A percentile compares a stretch with the other conserved stretches of the same genome.
These are phyloP conservation scores for Epinotia demarniana DNA, from an alignment of 2,888 invertebrate species.

Conservation along the genomic window DNA sequence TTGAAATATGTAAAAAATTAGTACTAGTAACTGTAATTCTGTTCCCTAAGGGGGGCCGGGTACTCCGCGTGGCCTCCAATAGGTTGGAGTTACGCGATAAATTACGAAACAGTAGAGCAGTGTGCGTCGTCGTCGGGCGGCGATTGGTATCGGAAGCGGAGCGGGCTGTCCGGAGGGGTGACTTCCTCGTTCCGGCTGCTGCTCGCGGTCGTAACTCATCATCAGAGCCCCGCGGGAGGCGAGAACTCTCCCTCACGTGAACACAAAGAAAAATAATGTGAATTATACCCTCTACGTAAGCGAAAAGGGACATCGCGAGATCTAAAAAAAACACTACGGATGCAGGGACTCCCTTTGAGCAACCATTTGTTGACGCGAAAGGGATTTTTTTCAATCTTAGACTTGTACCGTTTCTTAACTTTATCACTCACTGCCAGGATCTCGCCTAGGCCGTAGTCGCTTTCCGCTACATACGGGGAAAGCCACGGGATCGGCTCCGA, in stretches of 20 bases:
- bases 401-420: background rate
- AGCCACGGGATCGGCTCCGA: no score
- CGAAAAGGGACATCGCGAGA: conserved; percentile 65
- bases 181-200: conserved; percentile 73
- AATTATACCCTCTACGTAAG: conserved; percentile 72
- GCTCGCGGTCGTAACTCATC: conserved; percentile 77
- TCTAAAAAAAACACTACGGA: conserved; percentile 55
- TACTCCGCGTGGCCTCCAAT: conserved; percentile 16
- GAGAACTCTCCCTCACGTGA: conserved; percentile 63
- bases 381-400: background rate
- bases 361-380: conserved; percentile 25
- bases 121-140: conserved; percentile 65
- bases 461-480: no score
- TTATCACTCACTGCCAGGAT: no score
- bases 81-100: conserved; percentile 63
- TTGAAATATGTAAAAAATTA: background rate
- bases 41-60: background rate
- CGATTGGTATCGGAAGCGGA: conserved; percentile 81
- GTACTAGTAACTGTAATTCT: background rate
- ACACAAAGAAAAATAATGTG: conserved; percentile 78
- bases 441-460: no score
- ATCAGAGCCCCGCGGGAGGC: conserved; percentile 76
- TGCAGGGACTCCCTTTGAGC: conserved; percentile 20
- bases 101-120: conserved; percentile 70
- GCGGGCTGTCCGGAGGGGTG: conserved; percentile 75